These are phyloP conservation scores for Illadopsis cleaveri DNA, from an alignment of 2,113 vertebrate genomes.

Conservation along the genomic window DNA sequence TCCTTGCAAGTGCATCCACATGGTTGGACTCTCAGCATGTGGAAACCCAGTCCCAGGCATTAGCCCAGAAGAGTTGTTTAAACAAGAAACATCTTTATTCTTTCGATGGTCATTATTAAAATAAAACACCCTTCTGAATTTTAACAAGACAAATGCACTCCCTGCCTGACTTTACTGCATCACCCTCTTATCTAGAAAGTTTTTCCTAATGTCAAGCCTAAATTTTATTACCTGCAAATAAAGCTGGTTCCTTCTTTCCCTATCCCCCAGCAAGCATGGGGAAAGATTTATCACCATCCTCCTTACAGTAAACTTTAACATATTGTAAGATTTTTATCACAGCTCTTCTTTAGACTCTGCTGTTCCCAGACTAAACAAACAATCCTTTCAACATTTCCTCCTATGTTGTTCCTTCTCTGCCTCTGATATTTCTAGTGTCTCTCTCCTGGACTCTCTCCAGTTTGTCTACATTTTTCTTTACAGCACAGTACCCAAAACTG, in stretches of 20 bases:
- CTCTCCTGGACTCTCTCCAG: constrained; percentile 46
- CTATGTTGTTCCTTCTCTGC: constrained; percentile 26
- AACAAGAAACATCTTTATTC: neutral
- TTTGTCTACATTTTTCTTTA: constrained; percentile 52
- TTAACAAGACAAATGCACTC: neutral
- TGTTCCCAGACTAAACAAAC: constrained; percentile 61
- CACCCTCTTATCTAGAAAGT: neutral
- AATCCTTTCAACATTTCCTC: constrained; percentile 55
- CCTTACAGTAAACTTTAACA: constrained; percentile 36
- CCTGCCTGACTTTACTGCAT: neutral
- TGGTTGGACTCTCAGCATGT: neutral
- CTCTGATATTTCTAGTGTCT: constrained; percentile 19
- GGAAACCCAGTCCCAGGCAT: neutral
- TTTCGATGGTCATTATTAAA: neutral
- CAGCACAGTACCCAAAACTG: constrained; percentile 47
- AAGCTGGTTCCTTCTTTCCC: constrained; percentile 9
- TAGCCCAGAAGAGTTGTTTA: neutral
- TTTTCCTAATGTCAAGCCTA: neutral
- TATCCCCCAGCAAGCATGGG: neutral
- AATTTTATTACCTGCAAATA: constrained; percentile 1
- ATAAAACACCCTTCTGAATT: neutral
- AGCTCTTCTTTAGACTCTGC: neutral
- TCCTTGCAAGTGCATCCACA: neutral
- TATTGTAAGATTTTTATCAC: constrained; percentile 48
- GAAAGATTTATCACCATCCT: constrained; percentile 20